A percentile compares a stretch with the other conserved stretches of the same genome.
Evolutionary conservation across 2,888 invertebrate species (phyloP).

Genomic region (Nomada fucata): DNA sequence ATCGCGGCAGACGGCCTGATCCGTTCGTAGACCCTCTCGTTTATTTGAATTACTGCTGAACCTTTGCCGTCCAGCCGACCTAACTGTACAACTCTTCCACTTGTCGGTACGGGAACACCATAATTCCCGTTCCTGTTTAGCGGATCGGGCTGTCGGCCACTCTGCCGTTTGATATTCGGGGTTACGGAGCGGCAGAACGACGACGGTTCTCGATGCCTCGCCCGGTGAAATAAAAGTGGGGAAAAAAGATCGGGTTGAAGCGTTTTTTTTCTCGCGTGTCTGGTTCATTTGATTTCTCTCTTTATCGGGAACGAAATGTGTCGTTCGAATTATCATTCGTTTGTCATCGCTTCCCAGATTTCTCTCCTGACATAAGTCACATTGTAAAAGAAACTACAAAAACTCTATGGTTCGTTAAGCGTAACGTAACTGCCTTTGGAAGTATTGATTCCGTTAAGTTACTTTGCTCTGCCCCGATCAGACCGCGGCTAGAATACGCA

Average conservation of each 20-base stretch:
- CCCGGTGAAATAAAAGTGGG: neutral
- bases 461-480: too few relatives aligned
- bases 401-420: too few relatives aligned
- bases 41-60: slow-evolving; percentile 68
- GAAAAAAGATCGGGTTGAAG: too few relatives aligned
- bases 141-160: neutral
- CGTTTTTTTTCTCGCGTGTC: neutral
- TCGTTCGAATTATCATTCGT: too few relatives aligned
- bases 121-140: slow-evolving; percentile 7
- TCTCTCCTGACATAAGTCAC: too few relatives aligned
- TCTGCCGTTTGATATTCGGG: slow-evolving; percentile 4
- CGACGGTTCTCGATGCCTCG: neutral
- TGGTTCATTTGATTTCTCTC: neutral
- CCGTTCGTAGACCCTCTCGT: slow-evolving; percentile 61
- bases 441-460: too few relatives aligned
- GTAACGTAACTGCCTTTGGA: too few relatives aligned
- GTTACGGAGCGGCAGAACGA: neutral
- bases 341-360: too few relatives aligned
- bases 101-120: slow-evolving; percentile 29
- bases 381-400: too few relatives aligned
- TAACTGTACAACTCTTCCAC: slow-evolving; percentile 45
- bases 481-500: too few relatives aligned
- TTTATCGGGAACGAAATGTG: too few relatives aligned
- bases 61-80: slow-evolving; percentile 47
- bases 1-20: slow-evolving; percentile 44